Base-by-base conservation (phyloP, 2,113 vertebrate species). In the Nothocercus julius region DNA sequence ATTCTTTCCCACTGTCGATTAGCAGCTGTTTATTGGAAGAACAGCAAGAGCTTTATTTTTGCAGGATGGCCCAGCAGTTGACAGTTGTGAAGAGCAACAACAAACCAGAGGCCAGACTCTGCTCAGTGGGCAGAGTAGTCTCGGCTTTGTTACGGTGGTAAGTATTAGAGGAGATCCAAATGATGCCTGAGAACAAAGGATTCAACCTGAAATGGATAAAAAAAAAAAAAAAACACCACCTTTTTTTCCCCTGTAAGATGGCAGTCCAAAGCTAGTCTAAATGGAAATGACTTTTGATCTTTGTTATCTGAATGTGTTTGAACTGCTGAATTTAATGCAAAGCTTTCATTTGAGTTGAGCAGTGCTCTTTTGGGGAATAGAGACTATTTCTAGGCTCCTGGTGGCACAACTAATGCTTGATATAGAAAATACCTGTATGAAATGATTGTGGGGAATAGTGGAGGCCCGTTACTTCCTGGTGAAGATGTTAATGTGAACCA, bases 401-500 rank as follows among this genome's bases (percentile, higher is more conserved):
- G 13, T 25, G 21, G 8, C 11, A 90, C 25, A 69, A 34, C n/a
- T 8, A 76, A 69, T 28, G 42, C 32, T 61, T 40, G 13, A 3
- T 16, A 77, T 22, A 78, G 34, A 84, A 92, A 97, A 82, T 56
- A 82, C 1, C 76, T 80, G 21, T 51, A 40, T 34, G 10, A 40
- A 89, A 28, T 53, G 69, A 49, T 83, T 83, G 77, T 13, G 44
- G 58, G 28, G 79, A 87, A 83, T 28, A 42, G 27, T 70, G 36
- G n/a, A 69, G 44, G 75, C 54, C 66, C 64, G 44, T 76, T 90
- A 6, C 77, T 82, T 80, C 80, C 38, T 44, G 51, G 81, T 79
- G 49, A 53, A 93, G 51, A 56, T 62, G 83, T 77, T 96, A 75
- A 76, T 66, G 81, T 36, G 40, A 96, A n/a, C 64, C 77, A 77